phyloP scores from a whole-genome alignment of 1,140 invertebrate species.

The Achroia grisella region DNA sequence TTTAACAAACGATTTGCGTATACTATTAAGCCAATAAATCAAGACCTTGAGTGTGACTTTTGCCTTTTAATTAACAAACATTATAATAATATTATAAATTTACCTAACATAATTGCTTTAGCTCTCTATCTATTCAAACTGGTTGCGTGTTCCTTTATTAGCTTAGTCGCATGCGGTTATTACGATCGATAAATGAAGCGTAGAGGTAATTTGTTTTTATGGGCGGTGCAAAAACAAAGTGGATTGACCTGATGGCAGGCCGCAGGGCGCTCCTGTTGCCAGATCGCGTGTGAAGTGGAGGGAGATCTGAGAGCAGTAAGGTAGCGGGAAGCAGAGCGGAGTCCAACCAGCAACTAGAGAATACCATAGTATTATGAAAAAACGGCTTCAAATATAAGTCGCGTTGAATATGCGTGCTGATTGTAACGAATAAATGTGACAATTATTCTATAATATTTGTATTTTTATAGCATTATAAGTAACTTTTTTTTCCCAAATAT shows the following conservation, averaged over 20 bases:
- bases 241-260: slow-evolving; percentile 50
- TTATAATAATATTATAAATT: slow-evolving; percentile 1
- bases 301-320: background rate
- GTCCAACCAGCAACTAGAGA: background rate
- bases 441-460: too few relatives aligned
- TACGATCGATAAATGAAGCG: slow-evolving; percentile 57
- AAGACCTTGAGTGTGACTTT: too few relatives aligned
- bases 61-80: slow-evolving; percentile 6
- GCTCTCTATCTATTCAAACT: slow-evolving; percentile 5
- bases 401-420: too few relatives aligned
- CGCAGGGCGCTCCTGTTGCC: slow-evolving; percentile 27
- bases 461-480: too few relatives aligned
- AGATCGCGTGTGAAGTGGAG: slow-evolving; percentile 43
- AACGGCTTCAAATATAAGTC: too few relatives aligned
- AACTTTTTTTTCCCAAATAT: too few relatives aligned
- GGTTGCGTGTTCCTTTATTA: slow-evolving; percentile 47
- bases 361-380: too few relatives aligned
- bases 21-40: too few relatives aligned
- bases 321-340: background rate
- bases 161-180: slow-evolving; percentile 48
- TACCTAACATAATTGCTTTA: background rate
- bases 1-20: too few relatives aligned
- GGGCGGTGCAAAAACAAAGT: slow-evolving; percentile 63
- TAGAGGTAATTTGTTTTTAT: slow-evolving; percentile 57
- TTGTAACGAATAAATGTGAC: too few relatives aligned